Evolutionary conservation across 2,113 vertebrate genomes (phyloP), one percentile per base, ranked within the genome.

Genomic region (Nanorana parkeri): DNA sequence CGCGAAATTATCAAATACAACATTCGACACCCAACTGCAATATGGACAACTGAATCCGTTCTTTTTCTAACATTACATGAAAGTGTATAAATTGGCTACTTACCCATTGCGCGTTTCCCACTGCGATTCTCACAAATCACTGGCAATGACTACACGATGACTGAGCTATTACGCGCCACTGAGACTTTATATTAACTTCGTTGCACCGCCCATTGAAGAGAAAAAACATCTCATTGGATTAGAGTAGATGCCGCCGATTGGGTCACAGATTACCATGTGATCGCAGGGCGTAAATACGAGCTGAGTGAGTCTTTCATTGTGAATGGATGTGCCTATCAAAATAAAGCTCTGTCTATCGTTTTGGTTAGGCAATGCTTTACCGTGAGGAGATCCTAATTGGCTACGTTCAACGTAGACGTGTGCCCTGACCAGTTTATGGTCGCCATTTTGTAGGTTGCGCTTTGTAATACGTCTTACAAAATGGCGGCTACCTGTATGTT

Each of bases 31-130:
- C 32, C 8, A 36, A 36, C 32, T 36, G 32, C 5, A 32, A 32
- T 3, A 32, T 32, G 29, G 29, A 32, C 29, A 32, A 36, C 32
- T 36, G 32, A 7, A 36, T 7, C 32, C 4, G 5, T 0, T 7
- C 8, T 4, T 4, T 7, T 36, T 36, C 8, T 5, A 36, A 2
- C 32, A 7, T 7, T 5, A 3, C 8, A 36, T 0, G 32, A n/a
- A n/a, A n/a, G n/a, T n/a, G n/a, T n/a, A n/a, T 47, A 47, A 47
- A 15, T 1, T 15, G 8, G 26, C 41, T 28, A 16, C 52, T 55
- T 54, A 77, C 75, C 75, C 75, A 77, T 77, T 6, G 21, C 47
- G 61, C 21, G 61, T 61, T 13, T 21, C 10, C 15, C 17, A 28
- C 51, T 28, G 19, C 11, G 10, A 21, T 0, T 16, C 58, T 28